Percentiles rank a stretch among this genome's conserved stretches.
Evolutionary conservation across 2,113 vertebrate genomes (phyloP).

Genomic region (Chloropsis cyanopogon): DNA sequence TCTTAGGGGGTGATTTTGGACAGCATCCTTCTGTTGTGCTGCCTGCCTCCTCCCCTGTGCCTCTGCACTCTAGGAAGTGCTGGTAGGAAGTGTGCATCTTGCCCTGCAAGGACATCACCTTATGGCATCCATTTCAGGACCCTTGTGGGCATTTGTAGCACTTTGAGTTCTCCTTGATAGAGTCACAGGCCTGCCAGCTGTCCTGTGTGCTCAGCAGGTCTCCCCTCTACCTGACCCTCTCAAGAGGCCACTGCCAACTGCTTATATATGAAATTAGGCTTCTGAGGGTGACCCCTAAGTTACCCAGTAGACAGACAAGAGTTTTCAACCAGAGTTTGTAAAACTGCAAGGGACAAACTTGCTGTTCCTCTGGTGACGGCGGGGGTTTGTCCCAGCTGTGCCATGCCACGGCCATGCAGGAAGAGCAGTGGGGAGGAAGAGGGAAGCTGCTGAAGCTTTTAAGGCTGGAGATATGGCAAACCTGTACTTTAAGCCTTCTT

Average conservation of each 20-base stretch:
- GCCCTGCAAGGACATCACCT: not conserved
- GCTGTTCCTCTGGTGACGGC: rapidly evolving
- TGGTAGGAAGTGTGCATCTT: not conserved
- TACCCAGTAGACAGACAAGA: not conserved
- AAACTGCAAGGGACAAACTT: not conserved
- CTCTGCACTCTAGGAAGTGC: not conserved
- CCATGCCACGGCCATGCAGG: rapidly evolving
- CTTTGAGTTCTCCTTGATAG: not conserved
- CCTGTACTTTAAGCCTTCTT: not conserved
- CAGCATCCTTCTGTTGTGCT: not conserved
- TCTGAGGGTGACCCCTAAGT: not conserved
- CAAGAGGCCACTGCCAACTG: not conserved
- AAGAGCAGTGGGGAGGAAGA: not conserved
- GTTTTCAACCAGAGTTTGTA: not conserved
- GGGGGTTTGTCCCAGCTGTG: not conserved
- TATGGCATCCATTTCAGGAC: not conserved
- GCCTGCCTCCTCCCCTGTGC: not conserved
- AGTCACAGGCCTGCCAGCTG: not conserved
- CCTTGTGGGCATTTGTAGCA: rapidly evolving
- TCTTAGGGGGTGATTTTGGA: not conserved
- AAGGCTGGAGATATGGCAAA: not conserved
- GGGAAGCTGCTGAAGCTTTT: not conserved
- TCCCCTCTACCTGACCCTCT: not conserved
- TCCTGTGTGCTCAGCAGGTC: rapidly evolving
- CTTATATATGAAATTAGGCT: not conserved